Base-by-base conservation (phyloP, 2,113 vertebrate species). In the Pipa parva region DNA sequence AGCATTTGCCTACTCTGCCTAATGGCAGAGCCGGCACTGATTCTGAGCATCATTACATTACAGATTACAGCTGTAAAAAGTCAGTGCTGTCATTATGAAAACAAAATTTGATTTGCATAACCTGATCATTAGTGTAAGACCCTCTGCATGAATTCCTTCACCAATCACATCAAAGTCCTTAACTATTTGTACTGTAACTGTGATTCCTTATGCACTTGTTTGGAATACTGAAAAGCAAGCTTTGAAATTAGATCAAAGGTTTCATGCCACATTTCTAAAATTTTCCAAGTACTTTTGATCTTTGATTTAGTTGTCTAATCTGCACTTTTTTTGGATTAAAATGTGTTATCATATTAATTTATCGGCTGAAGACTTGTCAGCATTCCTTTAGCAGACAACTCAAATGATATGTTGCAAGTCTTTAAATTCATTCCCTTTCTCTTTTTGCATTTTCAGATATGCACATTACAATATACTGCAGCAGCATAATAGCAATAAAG, bases 161-260 rank as follows among this genome's bases (percentile, higher is more conserved):
- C 65, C 65, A 60, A 52, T 21, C 24, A 29, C 59, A 39, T 70
- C 66, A 70, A 70, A 61, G 66, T 54, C 28, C 5, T n/a, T 18
- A 27, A 70, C 29, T 59, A 68, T 68, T 59, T 68, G 56, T 68
- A 37, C 64, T 7, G 45, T 22, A 1, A 18, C 56, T 59, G 42
- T 36, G 64, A 68, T 50, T 59, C 45, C 56, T 59, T 22, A 17
- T 51, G 45, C 45, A 51, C 17, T 59, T 68, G 56, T 68, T 67
- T 68, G 46, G 65, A 51, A 59, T 42, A 28, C 7, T 18, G 56
- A 37, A 68, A 27, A 48, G 13, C 28, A 68, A 59, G 45, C 65
- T 68, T 68, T 68, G 65, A 68, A 59, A 68, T 15, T 4, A 68
- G 65, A 68, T 68, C 65, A 70, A 70, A 70, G 66, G 60, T 70